Evolutionary conservation across 2,113 vertebrate genomes (phyloP).

Genomic region (Laticauda laticaudata): DNA sequence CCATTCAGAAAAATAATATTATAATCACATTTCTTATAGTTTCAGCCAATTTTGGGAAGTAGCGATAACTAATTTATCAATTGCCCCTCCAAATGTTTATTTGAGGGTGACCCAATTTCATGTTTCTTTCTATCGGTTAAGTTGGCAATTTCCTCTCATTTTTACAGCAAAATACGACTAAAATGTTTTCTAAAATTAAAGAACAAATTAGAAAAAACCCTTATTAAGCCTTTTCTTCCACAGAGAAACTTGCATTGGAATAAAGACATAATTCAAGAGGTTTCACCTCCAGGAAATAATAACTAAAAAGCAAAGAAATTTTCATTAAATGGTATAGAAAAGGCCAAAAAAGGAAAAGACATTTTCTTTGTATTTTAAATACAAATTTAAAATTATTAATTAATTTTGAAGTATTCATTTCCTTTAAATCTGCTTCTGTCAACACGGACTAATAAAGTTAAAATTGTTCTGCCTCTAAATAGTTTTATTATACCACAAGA

Average conservation of each 20-base stretch:
- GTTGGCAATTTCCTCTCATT: not conserved
- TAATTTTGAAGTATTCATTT: not conserved
- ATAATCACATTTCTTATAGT: not conserved
- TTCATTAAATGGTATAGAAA: not conserved
- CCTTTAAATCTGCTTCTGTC: not conserved
- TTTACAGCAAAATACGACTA: not conserved
- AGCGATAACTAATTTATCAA: not conserved
- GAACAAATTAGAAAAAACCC: not conserved
- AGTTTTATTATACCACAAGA: not conserved
- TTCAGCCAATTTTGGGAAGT: not conserved
- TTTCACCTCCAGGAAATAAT: not conserved
- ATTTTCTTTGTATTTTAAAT: not conserved
- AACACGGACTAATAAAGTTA: not conserved
- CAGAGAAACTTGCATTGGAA: too few species aligned
- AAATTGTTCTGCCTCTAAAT: not conserved
- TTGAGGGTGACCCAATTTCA: not conserved
- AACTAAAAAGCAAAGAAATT: not conserved
- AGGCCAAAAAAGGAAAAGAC: not conserved
- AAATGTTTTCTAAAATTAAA: not conserved
- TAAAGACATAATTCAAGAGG: not conserved
- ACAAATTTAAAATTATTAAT: not conserved
- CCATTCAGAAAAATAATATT: not conserved
- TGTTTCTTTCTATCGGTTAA: not conserved
- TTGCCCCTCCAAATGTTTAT: not conserved
- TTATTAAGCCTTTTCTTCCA: not conserved